phyloP scores from a whole-genome alignment of 2,113 vertebrate species.

The Paramormyrops kingsleyae region DNA sequence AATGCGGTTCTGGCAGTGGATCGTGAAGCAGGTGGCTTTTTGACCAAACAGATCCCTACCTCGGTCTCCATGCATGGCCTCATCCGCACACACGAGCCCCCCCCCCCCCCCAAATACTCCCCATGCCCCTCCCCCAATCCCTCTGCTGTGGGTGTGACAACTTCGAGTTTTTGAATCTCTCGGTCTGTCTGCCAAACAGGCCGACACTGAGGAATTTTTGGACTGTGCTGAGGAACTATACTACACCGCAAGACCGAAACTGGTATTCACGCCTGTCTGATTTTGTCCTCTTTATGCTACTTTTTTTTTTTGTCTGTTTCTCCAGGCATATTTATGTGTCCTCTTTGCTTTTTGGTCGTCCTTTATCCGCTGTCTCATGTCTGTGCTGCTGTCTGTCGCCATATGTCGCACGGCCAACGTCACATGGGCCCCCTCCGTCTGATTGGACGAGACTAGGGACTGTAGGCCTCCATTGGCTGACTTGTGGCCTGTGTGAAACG shows the following conservation, averaged over 20 bases:
- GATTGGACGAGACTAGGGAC: neutral
- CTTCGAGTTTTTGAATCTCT: conserved; percentile 57
- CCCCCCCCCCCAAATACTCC: conserved; percentile 24
- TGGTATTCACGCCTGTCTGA: conserved; percentile 77
- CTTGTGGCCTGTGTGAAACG: neutral
- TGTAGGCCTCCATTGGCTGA: neutral
- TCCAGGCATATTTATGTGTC: conserved; percentile 12
- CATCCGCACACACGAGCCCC: conserved; percentile 35
- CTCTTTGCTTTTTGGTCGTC: conserved; percentile 46
- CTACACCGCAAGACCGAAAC: conserved; percentile 98
- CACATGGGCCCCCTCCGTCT: neutral
- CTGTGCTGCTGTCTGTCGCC: neutral
- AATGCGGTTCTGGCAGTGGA: neutral
- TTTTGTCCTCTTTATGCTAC: conserved; percentile 50
- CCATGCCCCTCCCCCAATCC: conserved; percentile 30
- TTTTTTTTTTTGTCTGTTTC: neutral
- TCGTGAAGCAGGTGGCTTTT: neutral
- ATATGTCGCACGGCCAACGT: neutral
- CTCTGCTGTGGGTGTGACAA: conserved; percentile 71
- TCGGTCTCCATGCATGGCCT: conserved; percentile 15
- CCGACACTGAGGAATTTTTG: conserved; percentile 89
- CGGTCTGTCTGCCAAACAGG: conserved; percentile 88
- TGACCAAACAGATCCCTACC: neutral
- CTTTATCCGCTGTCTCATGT: neutral
- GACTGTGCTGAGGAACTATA: conserved; percentile 96